Evolutionary conservation across 1,140 invertebrate genomes (phyloP).

Genomic region (Piezodorus guildinii): DNA sequence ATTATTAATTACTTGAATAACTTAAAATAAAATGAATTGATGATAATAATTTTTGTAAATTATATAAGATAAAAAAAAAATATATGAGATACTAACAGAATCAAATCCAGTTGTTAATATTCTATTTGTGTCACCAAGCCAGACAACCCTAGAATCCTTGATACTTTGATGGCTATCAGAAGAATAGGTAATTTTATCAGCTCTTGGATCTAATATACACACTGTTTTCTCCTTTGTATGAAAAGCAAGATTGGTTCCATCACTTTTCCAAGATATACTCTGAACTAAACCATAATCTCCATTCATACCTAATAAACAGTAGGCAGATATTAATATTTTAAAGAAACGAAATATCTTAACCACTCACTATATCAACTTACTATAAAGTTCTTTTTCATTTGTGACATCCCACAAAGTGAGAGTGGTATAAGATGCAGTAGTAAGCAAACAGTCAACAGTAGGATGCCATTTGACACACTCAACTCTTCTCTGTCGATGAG

Average conservation of each 20-base stretch:
- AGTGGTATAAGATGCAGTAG: constrained; percentile 67
- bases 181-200: constrained; percentile 45
- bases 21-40: too few relatives aligned
- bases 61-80: background rate
- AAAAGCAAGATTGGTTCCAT: constrained; percentile 59
- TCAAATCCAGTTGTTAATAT: constrained; percentile 68
- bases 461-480: constrained; percentile 81
- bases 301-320: constrained; percentile 46
- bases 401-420: constrained; percentile 79
- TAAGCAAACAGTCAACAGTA: constrained; percentile 68
- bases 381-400: constrained; percentile 66
- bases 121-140: constrained; percentile 69
- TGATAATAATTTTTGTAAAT: too few relatives aligned
- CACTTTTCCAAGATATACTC: constrained; percentile 69
- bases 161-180: constrained; percentile 71
- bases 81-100: constrained; percentile 32
- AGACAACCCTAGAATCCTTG: constrained; percentile 80
- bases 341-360: background rate
- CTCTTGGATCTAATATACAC: constrained; percentile 66
- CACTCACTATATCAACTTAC: constrained; percentile 36
- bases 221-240: constrained; percentile 75
- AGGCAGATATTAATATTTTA: background rate
- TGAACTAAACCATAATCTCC: constrained; percentile 76
- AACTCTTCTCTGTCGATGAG: constrained; percentile 66
- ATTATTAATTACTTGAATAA: too few relatives aligned